phyloP scores from a whole-genome alignment of 1,140 invertebrate genomes.

The Bombyx mandarina region DNA sequence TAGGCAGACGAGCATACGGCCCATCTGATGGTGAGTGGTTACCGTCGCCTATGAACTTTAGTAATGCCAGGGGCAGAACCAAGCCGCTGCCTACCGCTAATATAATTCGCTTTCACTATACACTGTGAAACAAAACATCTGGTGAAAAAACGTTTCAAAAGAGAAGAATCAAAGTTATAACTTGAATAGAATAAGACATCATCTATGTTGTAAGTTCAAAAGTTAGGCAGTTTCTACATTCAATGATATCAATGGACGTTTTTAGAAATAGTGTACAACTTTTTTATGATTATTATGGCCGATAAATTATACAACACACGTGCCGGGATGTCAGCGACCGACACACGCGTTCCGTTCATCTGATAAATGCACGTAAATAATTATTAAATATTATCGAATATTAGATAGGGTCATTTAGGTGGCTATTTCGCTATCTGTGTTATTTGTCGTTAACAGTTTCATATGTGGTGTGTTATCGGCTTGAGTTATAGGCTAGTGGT shows the following conservation, averaged over 20 bases:
- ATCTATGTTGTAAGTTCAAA: no score
- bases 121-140: no score
- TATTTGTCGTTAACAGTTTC: conserved; percentile 64
- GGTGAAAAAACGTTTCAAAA: no score
- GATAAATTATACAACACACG: conserved; percentile 20
- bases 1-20: no score
- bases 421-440: conserved; percentile 57
- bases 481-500: conserved; percentile 47
- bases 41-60: no score
- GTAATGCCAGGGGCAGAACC: no score
- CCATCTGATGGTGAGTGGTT: no score
- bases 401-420: conserved; percentile 62
- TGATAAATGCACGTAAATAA: conserved; percentile 51
- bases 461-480: conserved; percentile 46
- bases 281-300: conserved; percentile 2
- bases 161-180: no score
- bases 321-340: conserved; percentile 17
- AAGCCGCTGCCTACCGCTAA: no score
- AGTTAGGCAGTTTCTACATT: no score
- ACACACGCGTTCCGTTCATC: conserved; percentile 30
- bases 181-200: no score
- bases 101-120: no score
- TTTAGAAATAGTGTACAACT: conserved; percentile 6
- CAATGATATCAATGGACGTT: conserved; percentile 3
- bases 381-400: conserved; percentile 67